Evolutionary conservation across 1,140 invertebrate species (phyloP).

Genomic region (Drosophila melanica): DNA sequence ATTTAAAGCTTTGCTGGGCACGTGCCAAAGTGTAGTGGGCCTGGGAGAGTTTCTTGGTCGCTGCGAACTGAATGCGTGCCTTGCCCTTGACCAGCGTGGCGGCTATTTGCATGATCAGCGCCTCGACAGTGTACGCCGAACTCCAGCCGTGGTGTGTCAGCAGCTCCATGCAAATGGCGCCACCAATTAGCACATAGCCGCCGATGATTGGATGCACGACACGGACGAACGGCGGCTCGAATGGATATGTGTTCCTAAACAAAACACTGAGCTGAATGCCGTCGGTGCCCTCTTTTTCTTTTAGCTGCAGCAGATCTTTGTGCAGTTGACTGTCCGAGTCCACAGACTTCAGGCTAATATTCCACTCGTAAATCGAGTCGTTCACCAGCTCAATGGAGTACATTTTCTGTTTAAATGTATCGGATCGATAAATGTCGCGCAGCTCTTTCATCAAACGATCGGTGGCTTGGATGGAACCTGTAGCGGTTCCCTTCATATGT

Average conservation of each 20-base stretch:
- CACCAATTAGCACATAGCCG: constrained; percentile 92
- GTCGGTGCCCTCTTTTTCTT: constrained; percentile 99
- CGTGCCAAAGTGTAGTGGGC: constrained; percentile 97
- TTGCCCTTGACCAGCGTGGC: constrained; percentile 99
- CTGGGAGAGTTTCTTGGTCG: constrained; percentile 91
- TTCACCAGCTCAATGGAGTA: constrained; percentile 96
- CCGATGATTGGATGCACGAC: constrained; percentile 98
- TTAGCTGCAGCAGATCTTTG: constrained; percentile 95
- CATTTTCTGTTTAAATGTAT: constrained; percentile 97
- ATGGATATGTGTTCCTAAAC: constrained; percentile 99
- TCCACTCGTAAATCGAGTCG: constrained; percentile 99
- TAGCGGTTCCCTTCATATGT: constrained; percentile 93
- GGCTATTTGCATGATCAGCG: constrained; percentile 99
- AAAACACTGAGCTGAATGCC: constrained; percentile 98
- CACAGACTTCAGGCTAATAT: constrained; percentile 97
- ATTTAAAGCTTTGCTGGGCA: constrained; percentile 99
- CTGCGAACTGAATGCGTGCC: constrained; percentile 98
- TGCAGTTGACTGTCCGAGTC: constrained; percentile 98
- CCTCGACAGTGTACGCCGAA: constrained; percentile 99
- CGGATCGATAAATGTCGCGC: constrained; percentile 98
- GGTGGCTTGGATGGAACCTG: constrained; percentile 98
- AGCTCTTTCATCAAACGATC: constrained; percentile 99
- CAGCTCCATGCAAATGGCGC: constrained; percentile 99
- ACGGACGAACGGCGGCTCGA: constrained; percentile 98
- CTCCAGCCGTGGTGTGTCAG: constrained; percentile 99